Conservation (phyloP, 2,888 invertebrate species). For the Stenoptilia bipunctidactyla region DNA sequence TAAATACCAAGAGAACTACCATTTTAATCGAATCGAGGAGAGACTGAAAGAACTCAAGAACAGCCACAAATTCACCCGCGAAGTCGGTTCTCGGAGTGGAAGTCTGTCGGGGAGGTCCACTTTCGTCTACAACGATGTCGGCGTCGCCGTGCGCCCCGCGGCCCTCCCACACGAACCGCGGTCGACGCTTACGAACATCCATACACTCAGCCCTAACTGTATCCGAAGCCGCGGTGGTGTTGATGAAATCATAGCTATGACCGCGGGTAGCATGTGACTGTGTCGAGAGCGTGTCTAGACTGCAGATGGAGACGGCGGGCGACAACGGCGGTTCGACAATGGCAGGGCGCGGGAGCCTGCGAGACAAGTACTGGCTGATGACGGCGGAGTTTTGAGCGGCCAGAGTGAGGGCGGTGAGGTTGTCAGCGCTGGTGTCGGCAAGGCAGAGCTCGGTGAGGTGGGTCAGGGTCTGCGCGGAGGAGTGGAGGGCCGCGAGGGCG, state of each 20-base stretch:
- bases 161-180: too few relatives aligned
- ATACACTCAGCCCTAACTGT: too few relatives aligned
- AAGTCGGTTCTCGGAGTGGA: neutral
- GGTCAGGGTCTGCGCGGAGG: constrained; percentile 7
- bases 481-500: constrained; percentile 36
- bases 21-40: constrained; percentile 23
- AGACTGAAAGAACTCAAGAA: neutral
- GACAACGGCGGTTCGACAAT: too few relatives aligned
- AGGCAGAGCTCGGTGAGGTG: neutral
- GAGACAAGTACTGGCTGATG: neutral
- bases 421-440: neutral
- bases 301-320: constrained; percentile 40
- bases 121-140: too few relatives aligned
- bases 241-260: too few relatives aligned
- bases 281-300: constrained; percentile 20
- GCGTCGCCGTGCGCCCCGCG: too few relatives aligned
- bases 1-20: constrained; percentile 28
- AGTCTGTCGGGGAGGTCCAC: neutral
- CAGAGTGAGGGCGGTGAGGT: neutral
- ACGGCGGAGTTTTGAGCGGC: neutral
- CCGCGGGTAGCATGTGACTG: too few relatives aligned
- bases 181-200: too few relatives aligned
- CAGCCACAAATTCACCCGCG: neutral
- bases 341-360: neutral
- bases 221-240: too few relatives aligned